Conservation (phyloP, 2,888 invertebrate species). For the Esperia sulphurella region DNA sequence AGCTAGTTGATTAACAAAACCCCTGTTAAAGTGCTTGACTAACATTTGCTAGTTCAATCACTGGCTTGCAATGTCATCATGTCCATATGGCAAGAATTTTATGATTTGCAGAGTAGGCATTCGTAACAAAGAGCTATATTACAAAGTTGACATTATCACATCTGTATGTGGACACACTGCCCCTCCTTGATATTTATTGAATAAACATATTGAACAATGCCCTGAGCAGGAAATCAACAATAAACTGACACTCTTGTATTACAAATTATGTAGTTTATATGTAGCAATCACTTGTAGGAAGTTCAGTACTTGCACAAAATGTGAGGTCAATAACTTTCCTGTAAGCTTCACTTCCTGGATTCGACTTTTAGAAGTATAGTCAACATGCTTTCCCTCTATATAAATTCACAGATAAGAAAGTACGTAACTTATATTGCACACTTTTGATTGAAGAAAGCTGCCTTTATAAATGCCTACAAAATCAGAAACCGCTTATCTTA, state of each 20-base stretch:
- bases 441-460: too few species aligned
- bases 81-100: slow-evolving; percentile 29
- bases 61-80: slow-evolving; percentile 29
- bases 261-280: background rate
- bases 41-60: slow-evolving; percentile 43
- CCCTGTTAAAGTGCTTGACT: background rate
- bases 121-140: background rate
- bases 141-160: background rate
- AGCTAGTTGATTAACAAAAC: too few species aligned
- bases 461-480: too few species aligned
- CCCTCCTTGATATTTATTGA: slow-evolving; percentile 48
- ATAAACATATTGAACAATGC: slow-evolving; percentile 58
- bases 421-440: too few species aligned
- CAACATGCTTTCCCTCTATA: too few species aligned
- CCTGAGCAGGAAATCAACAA: slow-evolving; percentile 66
- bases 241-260: slow-evolving; percentile 31
- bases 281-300: slow-evolving; percentile 5
- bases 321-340: slow-evolving; percentile 38
- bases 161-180: slow-evolving; percentile 19
- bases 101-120: slow-evolving; percentile 9
- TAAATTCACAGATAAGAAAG: too few species aligned
- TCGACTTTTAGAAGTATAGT: background rate
- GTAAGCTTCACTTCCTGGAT: background rate
- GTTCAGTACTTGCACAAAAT: slow-evolving; percentile 32
- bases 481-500: too few species aligned